A percentile compares a stretch with the other conserved stretches of the same genome.
Evolutionary conservation across 92 coral and sea anemone species (phyloP).

Genomic region (Anthopleura xanthogrammica): DNA sequence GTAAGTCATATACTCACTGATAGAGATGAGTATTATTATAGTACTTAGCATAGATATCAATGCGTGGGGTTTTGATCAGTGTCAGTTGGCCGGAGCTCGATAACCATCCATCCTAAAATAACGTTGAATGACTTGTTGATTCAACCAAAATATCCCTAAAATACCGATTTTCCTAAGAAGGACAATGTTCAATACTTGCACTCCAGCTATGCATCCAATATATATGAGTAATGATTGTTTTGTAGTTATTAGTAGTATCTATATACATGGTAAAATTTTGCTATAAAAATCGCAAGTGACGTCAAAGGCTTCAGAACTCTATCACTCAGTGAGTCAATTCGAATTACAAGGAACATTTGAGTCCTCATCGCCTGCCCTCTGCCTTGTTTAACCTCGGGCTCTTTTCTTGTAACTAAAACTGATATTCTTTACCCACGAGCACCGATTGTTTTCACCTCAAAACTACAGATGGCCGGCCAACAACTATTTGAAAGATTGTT

Average conservation of each 20-base stretch:
- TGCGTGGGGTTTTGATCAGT: slow-evolving; percentile 6
- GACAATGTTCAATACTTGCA: too few species aligned
- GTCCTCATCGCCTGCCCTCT: not conserved
- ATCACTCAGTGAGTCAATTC: not conserved
- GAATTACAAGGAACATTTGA: not conserved
- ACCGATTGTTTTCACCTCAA: not conserved
- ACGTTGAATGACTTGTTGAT: too few species aligned
- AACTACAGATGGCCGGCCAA: not conserved
- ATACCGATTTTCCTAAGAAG: too few species aligned
- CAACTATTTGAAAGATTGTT: slow-evolving; percentile 11
- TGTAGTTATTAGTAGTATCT: not conserved
- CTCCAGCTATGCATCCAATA: too few species aligned
- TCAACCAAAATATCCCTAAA: too few species aligned
- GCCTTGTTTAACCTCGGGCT: not conserved
- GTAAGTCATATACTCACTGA: not conserved
- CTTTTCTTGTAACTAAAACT: too few species aligned
- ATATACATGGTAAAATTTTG: too few species aligned
- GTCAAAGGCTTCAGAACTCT: not conserved
- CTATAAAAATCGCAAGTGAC: not conserved
- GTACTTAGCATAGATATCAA: not conserved
- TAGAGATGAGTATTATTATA: not conserved
- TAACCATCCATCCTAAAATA: not conserved
- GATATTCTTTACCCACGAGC: not conserved
- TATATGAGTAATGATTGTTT: not conserved
- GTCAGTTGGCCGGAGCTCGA: not conserved